phyloP scores from a whole-genome alignment of 2,113 vertebrate genomes.

The Actinemys pallida region DNA sequence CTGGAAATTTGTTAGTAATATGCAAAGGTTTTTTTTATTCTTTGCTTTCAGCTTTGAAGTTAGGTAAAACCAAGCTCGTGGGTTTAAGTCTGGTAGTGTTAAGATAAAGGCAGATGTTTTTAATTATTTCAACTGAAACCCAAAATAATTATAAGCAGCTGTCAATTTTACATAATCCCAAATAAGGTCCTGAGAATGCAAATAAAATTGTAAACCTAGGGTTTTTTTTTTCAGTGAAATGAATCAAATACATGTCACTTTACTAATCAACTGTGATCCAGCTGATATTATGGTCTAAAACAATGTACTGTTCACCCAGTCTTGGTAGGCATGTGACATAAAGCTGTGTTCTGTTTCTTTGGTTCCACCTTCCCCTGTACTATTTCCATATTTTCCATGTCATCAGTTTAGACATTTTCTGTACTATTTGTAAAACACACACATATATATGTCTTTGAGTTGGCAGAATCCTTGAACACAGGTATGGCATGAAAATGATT shows the following conservation, averaged over 20 bases:
- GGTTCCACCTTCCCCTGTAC: background rate
- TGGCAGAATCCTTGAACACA: background rate
- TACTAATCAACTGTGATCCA: background rate
- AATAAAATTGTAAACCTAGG: slow-evolving; percentile 74
- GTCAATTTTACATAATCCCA: slow-evolving; percentile 83
- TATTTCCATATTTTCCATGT: background rate
- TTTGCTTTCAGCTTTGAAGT: slow-evolving; percentile 80
- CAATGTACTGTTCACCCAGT: fast-evolving
- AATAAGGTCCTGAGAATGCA: slow-evolving; percentile 81
- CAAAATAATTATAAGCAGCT: slow-evolving; percentile 87
- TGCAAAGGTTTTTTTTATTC: slow-evolving; percentile 79
- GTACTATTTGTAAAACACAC: background rate
- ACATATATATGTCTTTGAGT: background rate
- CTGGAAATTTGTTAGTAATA: slow-evolving; percentile 83
- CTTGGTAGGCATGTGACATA: background rate
- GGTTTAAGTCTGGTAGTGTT: slow-evolving; percentile 81
- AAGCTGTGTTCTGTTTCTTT: background rate
- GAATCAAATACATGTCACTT: slow-evolving; percentile 17
- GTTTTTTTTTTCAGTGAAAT: slow-evolving; percentile 5
- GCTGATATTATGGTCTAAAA: background rate
- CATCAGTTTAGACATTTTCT: background rate
- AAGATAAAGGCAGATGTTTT: slow-evolving; percentile 88
- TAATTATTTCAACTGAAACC: slow-evolving; percentile 82
- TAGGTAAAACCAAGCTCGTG: slow-evolving; percentile 78
- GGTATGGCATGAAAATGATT: background rate